phyloP scores from a whole-genome alignment of 1,140 invertebrate genomes.

The Drosophila cardini region DNA sequence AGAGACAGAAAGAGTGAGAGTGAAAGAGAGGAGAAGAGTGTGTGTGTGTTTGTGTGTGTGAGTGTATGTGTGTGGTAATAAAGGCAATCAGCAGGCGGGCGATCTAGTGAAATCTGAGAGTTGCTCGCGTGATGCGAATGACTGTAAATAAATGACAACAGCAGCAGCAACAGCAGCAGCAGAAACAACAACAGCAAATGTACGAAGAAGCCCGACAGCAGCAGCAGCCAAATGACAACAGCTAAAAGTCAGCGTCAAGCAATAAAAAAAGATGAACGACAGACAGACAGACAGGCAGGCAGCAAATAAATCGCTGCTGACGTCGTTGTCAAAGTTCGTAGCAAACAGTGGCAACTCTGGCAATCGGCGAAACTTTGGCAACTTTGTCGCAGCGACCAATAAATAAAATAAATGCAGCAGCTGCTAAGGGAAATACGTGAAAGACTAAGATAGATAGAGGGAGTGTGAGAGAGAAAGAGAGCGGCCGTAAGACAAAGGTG shows the following conservation, averaged over 20 bases:
- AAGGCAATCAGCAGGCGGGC: constrained; percentile 67
- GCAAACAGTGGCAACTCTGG: constrained; percentile 12
- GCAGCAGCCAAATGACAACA: constrained; percentile 46
- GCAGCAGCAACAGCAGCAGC: constrained; percentile 40
- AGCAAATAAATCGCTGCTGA: constrained; percentile 78
- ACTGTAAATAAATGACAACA: constrained; percentile 73
- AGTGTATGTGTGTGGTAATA: constrained; percentile 38
- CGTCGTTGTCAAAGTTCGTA: constrained; percentile 28
- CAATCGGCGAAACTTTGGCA: constrained; percentile 33
- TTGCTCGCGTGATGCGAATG: constrained; percentile 74
- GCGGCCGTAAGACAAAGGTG: constrained; percentile 48
- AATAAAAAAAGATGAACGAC: constrained; percentile 80
- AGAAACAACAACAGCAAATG: constrained; percentile 13
- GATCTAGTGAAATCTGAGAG: constrained; percentile 54
- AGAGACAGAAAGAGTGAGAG: background rate
- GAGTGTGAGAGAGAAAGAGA: constrained; percentile 1
- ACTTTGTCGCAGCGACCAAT: constrained; percentile 76
- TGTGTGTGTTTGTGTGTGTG: background rate
- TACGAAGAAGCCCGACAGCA: constrained; percentile 10
- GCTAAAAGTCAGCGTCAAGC: constrained; percentile 35
- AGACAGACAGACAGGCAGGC: constrained; percentile 56
- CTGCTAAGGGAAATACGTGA: background rate
- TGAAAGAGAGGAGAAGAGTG: background rate
- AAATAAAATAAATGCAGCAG: constrained; percentile 71
- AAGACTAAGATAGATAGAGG: too few relatives aligned